phyloP scores from a whole-genome alignment of 2,113 vertebrate genomes.

The Oryzias curvinotus region DNA sequence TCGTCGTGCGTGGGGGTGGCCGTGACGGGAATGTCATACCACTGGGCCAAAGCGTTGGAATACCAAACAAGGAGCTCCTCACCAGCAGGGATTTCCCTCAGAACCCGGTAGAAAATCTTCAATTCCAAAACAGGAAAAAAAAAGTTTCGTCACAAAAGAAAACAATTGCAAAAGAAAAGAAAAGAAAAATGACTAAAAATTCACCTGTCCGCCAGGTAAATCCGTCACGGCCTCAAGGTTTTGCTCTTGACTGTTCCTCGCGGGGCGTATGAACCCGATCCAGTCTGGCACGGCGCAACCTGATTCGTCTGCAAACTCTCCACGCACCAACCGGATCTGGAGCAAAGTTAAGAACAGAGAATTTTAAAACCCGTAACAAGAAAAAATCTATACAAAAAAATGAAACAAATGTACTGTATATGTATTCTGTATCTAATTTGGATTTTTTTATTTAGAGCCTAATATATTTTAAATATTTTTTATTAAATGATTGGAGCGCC shows the following conservation, averaged over 20 bases:
- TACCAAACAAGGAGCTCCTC: conserved; percentile 98
- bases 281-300: conserved; percentile 89
- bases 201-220: conserved; percentile 96
- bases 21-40: conserved; percentile 92
- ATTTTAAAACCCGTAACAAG: too few species aligned
- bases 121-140: background rate
- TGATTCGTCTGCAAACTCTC: conserved; percentile 92
- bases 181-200: background rate
- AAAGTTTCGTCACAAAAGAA: background rate
- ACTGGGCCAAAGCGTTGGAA: conserved; percentile 91
- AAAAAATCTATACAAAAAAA: too few species aligned
- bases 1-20: conserved; percentile 97
- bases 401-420: too few species aligned
- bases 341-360: background rate
- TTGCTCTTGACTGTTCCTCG: conserved; percentile 92
- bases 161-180: background rate
- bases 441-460: too few species aligned
- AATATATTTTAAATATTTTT: background rate
- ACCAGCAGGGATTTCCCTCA: conserved; percentile 90
- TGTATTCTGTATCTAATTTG: too few species aligned
- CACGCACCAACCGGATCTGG: conserved; percentile 90
- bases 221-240: conserved; percentile 95
- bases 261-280: conserved; percentile 95
- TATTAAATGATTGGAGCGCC: background rate
- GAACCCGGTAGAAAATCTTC: conserved; percentile 91